phyloP scores from a whole-genome alignment of 2,888 invertebrate genomes.

The Opisthograptis luteolata region DNA sequence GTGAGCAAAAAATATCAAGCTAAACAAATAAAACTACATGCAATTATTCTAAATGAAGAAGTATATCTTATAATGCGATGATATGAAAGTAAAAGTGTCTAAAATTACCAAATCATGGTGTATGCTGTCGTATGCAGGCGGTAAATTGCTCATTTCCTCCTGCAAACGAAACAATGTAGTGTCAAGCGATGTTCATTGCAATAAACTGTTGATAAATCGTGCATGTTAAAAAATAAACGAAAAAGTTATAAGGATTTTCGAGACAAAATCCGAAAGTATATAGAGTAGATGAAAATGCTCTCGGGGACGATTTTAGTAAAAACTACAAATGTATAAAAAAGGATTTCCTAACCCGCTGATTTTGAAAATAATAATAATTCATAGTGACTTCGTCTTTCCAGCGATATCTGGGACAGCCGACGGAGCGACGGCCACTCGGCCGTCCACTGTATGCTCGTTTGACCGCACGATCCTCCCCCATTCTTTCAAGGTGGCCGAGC shows the following conservation, averaged over 20 bases:
- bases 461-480: too few species aligned
- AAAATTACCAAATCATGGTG: constrained; percentile 90
- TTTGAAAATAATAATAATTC: too few species aligned
- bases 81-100: constrained; percentile 34
- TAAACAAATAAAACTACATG: not conserved
- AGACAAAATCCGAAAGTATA: not conserved
- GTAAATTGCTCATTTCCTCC: constrained; percentile 87
- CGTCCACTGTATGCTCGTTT: too few species aligned
- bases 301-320: too few species aligned
- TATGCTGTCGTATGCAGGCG: constrained; percentile 88
- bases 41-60: constrained; percentile 2
- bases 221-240: not conserved
- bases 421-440: too few species aligned
- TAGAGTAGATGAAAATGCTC: too few species aligned
- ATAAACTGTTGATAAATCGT: not conserved
- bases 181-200: constrained; percentile 21
- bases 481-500: too few species aligned
- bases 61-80: constrained; percentile 20
- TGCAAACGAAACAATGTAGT: constrained; percentile 56
- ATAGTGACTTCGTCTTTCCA: too few species aligned
- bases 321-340: too few species aligned
- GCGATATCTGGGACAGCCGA: too few species aligned
- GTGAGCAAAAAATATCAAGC: not conserved
- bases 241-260: not conserved
- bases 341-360: too few species aligned